Conservation (phyloP, 2,888 invertebrate genomes). For the Clivina fossor region DNA sequence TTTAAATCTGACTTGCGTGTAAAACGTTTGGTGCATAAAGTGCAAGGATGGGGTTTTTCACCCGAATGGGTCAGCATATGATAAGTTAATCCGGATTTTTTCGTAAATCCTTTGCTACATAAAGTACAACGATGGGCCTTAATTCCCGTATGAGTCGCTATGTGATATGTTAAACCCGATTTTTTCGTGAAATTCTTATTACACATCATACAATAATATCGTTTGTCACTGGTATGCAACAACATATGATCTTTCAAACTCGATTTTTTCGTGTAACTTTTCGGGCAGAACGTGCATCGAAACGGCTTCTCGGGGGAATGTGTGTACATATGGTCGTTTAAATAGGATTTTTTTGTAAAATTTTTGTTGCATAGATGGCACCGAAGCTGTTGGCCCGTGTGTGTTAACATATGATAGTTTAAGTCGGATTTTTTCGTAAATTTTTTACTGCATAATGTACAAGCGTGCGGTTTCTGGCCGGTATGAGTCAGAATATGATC, state of each 20-base stretch:
- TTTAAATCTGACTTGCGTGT: background rate
- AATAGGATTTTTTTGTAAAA: background rate
- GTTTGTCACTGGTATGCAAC: background rate
- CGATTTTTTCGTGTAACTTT: background rate
- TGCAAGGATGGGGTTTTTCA: background rate
- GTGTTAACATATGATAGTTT: conserved; percentile 56
- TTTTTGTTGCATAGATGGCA: background rate
- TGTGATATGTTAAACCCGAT: background rate
- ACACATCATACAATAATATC: background rate
- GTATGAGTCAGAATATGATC: conserved; percentile 66
- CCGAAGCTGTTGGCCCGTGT: too few species aligned
- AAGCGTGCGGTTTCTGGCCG: conserved; percentile 58
- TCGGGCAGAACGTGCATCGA: background rate
- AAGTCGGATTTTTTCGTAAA: conserved; percentile 72
- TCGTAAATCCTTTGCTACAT: background rate
- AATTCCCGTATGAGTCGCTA: background rate
- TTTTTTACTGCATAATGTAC: conserved; percentile 63
- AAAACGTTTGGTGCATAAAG: background rate
- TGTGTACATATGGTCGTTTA: background rate
- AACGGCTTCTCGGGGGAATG: background rate
- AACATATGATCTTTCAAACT: background rate
- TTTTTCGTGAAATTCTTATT: background rate
- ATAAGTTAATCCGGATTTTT: background rate
- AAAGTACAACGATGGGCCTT: background rate
- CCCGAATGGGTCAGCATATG: background rate